Percentiles rank a stretch among this genome's conserved stretches.
Evolutionary conservation across 1,140 invertebrate species (phyloP).

Genomic region (Lasioglossum albipes): DNA sequence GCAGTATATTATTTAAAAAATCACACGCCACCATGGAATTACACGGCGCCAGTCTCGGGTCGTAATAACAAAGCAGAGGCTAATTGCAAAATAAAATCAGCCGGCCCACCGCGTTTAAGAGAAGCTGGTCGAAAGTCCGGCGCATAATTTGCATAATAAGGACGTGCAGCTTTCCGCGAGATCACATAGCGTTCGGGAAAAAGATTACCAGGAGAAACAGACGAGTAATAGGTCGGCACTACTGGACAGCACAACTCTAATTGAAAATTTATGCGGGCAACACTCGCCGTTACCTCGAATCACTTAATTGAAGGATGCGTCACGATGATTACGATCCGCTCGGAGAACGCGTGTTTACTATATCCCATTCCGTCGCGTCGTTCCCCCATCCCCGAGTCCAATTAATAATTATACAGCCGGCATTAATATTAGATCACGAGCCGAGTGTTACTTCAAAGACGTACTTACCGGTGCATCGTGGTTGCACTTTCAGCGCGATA

Average conservation of each 20-base stretch:
- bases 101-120: too few species aligned
- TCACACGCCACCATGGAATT: too few species aligned
- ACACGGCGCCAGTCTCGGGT: too few species aligned
- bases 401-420: conserved; percentile 35
- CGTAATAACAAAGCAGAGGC: too few species aligned
- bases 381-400: neutral
- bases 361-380: neutral
- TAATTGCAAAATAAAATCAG: too few species aligned
- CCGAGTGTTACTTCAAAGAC: conserved; percentile 32
- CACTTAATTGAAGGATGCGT: conserved; percentile 9
- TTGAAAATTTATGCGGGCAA: neutral
- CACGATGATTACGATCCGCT: conserved; percentile 9
- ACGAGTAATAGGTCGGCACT: too few species aligned
- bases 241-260: neutral
- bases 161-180: too few species aligned
- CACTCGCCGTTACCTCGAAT: neutral
- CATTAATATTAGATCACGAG: conserved; percentile 26
- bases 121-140: too few species aligned
- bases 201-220: too few species aligned
- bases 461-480: neutral
- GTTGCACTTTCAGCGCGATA: conserved; percentile 25
- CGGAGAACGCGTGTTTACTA: neutral
- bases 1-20: too few species aligned
- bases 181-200: too few species aligned
- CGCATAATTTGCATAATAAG: too few species aligned